Base-by-base conservation (phyloP, 1,140 invertebrate species). In the Copidosoma floridanum region DNA sequence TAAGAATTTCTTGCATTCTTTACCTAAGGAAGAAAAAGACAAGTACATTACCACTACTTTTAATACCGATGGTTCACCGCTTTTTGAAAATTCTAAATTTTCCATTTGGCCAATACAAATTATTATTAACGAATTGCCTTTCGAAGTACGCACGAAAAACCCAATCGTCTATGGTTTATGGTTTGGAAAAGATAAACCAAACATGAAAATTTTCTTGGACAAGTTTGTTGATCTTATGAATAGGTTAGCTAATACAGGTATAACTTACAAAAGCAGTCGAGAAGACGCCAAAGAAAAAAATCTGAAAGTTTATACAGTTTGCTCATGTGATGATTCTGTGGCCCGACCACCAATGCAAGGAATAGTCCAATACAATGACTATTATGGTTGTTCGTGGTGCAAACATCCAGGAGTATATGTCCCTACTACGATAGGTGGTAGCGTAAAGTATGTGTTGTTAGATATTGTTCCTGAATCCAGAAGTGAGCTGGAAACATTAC, bases 111-210 rank as follows among this genome's bases (percentile, higher is more conserved):
- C 63, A 6, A 57, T 65, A 23, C 53, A 58, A 29, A 16, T 65
- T 14, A 55, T 65, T 16, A 32, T 65, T 3, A 65, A 65, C 51
- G 64, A 65, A 44, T 40, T 62, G 26, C 64, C 64, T 54, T 40
- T 37, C 18, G 21, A 62, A 14, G 60, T 58, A 12, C 37, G 64
- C 23, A 54, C n/a, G 32, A 24, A 24, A 11, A 27, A 52, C 40
- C 35, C 40, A 37, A 50, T 55, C 23, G 12, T 54, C 20, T 64
- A 32, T 35, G 56, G 18, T 8, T 43, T 63, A 14, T 63, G 53
- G 60, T 55, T 62, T 51, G 60, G 57, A 0, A 40, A 48, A 35
- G 6, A 6, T 7, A 35, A 35, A 35, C 32, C 32, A 5, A 20
- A 61, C 46, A 61, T 66, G 65, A 35, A 58, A n/a, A 18, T 48